Evolutionary conservation across 2,113 vertebrate genomes (phyloP).

Genomic region (Dunckerocampus dactyliophorus): DNA sequence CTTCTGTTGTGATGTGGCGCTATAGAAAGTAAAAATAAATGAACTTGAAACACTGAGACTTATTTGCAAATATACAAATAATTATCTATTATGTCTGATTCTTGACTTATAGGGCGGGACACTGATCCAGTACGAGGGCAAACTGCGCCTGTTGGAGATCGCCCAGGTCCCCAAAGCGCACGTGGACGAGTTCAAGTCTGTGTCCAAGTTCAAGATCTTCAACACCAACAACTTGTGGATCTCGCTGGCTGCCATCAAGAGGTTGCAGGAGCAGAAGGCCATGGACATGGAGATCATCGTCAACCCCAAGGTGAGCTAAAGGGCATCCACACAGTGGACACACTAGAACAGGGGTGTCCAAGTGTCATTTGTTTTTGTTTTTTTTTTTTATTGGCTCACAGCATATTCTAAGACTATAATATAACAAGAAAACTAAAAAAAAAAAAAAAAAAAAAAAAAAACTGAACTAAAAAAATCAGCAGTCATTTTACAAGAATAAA

Average conservation of each 20-base stretch:
- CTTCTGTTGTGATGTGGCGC: too few species aligned
- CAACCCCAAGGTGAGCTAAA: conserved; percentile 86
- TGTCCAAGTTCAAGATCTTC: conserved; percentile 99
- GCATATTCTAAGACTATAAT: too few species aligned
- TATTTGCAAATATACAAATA: too few species aligned
- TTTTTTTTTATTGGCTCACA: too few species aligned
- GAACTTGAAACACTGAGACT: too few species aligned
- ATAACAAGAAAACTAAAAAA: too few species aligned
- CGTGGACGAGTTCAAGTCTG: conserved; percentile 96
- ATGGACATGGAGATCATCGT: conserved; percentile 98
- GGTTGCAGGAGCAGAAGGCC: conserved; percentile 87
- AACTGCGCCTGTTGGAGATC: conserved; percentile 94
- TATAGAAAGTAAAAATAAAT: too few species aligned
- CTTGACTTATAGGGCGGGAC: conserved; percentile 83
- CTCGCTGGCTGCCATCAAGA: conserved; percentile 89
- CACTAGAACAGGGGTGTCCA: too few species aligned
- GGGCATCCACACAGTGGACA: background rate
- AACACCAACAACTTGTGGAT: conserved; percentile 99
- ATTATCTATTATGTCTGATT: background rate
- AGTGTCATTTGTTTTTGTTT: too few species aligned
- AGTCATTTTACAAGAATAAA: too few species aligned
- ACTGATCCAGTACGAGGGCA: conserved; percentile 90
- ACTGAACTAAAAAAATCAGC: too few species aligned
- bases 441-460: too few species aligned
- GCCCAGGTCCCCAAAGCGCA: conserved; percentile 96